Evolutionary conservation across 2,797 vertebrate species (phyloP).

Genomic region (Kryptolebias ocellatus): DNA sequence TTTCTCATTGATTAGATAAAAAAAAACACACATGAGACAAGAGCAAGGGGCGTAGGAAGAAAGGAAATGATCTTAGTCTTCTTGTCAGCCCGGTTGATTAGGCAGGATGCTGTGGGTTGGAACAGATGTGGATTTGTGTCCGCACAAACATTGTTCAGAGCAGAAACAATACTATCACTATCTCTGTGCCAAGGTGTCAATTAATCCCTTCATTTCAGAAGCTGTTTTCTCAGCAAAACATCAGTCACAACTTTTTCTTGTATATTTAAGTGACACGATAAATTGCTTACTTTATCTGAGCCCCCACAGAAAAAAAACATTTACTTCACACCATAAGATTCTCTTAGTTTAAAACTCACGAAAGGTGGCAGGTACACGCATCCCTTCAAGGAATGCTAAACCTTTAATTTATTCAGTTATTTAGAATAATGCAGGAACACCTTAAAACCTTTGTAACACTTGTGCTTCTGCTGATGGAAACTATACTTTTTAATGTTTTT

Average conservation of each 20-base stretch:
- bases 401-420: neutral
- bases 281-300: neutral
- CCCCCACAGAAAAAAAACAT: no score
- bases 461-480: no score
- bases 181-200: neutral
- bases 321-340: no score
- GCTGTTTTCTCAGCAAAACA: neutral
- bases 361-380: no score
- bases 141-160: slow-evolving; percentile 21
- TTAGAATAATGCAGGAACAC: neutral
- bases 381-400: no score
- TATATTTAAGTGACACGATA: neutral
- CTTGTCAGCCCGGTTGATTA: slow-evolving; percentile 63
- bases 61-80: slow-evolving; percentile 66
- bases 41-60: slow-evolving; percentile 56
- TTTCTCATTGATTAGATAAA: slow-evolving; percentile 28
- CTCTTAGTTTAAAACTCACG: no score
- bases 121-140: slow-evolving; percentile 65
- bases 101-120: slow-evolving; percentile 64
- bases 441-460: neutral
- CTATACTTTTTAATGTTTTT: no score
- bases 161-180: neutral
- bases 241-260: neutral
- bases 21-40: slow-evolving; percentile 40
- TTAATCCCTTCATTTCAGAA: neutral